phyloP scores from a whole-genome alignment of 2,888 invertebrate genomes.

The Lymantria dispar region DNA sequence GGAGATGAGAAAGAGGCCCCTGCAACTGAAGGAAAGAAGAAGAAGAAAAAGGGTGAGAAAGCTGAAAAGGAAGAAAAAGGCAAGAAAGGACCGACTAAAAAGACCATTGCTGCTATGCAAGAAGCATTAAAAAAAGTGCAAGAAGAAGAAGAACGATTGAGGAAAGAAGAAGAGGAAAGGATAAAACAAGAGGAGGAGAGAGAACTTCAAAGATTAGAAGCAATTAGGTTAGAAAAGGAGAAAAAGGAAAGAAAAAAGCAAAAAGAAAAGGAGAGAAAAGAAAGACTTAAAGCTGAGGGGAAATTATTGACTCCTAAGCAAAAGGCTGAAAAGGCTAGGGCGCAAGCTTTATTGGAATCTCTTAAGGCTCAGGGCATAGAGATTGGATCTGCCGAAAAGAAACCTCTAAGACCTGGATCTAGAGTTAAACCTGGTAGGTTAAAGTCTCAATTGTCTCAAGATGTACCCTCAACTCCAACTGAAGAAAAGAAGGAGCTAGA shows the following conservation, averaged over 20 bases:
- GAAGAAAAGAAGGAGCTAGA: conserved; percentile 79
- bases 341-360: conserved; percentile 93
- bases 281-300: conserved; percentile 97
- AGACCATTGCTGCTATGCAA: conserved; percentile 95
- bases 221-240: conserved; percentile 91
- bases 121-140: conserved; percentile 93
- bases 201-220: conserved; percentile 88
- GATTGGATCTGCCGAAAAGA: conserved; percentile 87
- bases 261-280: conserved; percentile 96
- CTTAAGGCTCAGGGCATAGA: conserved; percentile 94
- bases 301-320: conserved; percentile 96
- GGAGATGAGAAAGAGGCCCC: conserved; percentile 59
- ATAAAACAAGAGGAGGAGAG: conserved; percentile 88
- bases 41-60: conserved; percentile 71
- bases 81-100: conserved; percentile 90
- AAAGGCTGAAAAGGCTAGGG: conserved; percentile 93
- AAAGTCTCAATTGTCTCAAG: conserved; percentile 84
- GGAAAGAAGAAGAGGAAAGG: conserved; percentile 91
- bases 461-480: conserved; percentile 72
- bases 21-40: conserved; percentile 68
- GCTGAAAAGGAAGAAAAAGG: conserved; percentile 80
- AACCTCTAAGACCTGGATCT: conserved; percentile 86
- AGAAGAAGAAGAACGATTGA: conserved; percentile 92
- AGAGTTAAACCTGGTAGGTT: conserved; percentile 87
- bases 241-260: conserved; percentile 93